phyloP scores from a whole-genome alignment of 2,888 invertebrate species.

The Amiota mariae region DNA sequence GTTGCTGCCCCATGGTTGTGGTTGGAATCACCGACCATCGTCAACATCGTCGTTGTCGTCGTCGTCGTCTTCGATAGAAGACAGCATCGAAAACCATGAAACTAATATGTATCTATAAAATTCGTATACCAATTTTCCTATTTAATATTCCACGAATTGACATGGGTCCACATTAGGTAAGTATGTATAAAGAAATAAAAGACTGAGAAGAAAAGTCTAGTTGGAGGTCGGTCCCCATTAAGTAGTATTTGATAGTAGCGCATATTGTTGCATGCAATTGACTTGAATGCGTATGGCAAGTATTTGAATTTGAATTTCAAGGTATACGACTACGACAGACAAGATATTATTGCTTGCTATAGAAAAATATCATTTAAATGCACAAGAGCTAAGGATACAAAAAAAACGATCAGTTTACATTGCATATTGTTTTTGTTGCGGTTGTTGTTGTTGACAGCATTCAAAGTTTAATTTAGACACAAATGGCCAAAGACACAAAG shows the following conservation, averaged over 20 bases:
- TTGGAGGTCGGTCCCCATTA: slow-evolving; percentile 17
- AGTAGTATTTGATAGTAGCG: not conserved
- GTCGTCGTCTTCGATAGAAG: not conserved
- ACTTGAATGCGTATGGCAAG: slow-evolving; percentile 25
- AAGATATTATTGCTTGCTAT: not conserved
- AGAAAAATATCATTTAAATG: too few relatives aligned
- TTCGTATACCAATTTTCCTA: slow-evolving; percentile 66
- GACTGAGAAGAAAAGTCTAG: slow-evolving; percentile 11
- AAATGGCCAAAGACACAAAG: slow-evolving; percentile 20
- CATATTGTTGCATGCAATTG: slow-evolving; percentile 25
- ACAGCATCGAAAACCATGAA: not conserved
- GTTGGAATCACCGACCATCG: not conserved
- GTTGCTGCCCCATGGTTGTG: not conserved
- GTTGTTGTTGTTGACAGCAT: not conserved
- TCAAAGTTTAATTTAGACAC: not conserved
- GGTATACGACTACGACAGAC: not conserved
- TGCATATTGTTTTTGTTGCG: too few relatives aligned
- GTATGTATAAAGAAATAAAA: slow-evolving; percentile 11
- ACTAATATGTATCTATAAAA: slow-evolving; percentile 52
- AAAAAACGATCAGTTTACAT: not conserved
- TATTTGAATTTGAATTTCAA: slow-evolving; percentile 27
- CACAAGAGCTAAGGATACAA: too few relatives aligned
- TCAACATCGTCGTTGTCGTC: too few relatives aligned
- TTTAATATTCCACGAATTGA: slow-evolving; percentile 69
- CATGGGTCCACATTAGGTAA: slow-evolving; percentile 52